Conservation (phyloP, 2,888 invertebrate species). For the Teleiodes luculella region DNA sequence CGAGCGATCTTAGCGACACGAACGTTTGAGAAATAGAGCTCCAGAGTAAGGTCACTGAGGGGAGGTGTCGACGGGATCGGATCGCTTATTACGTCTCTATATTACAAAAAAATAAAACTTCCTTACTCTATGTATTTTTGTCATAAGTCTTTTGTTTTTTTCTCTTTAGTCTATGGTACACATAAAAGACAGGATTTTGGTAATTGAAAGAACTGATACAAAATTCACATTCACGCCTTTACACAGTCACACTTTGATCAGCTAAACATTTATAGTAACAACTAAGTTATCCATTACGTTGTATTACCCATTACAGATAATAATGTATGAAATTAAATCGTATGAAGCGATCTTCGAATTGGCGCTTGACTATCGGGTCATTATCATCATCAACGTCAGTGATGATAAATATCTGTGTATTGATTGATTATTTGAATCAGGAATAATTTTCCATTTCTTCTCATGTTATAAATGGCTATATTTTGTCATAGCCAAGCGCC, state of each 20-base stretch:
- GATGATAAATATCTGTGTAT: neutral
- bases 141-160: no score
- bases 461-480: neutral
- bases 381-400: neutral
- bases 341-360: slow-evolving; percentile 53
- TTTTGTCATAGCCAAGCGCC: slow-evolving; percentile 65
- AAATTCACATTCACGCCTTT: slow-evolving; percentile 71
- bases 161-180: no score
- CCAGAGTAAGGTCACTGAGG: no score
- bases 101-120: no score
- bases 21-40: no score
- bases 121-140: no score
- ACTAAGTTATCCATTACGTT: slow-evolving; percentile 69
- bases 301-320: slow-evolving; percentile 68
- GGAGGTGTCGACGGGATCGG: no score
- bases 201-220: slow-evolving; percentile 59
- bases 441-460: no score
- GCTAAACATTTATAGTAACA: slow-evolving; percentile 78
- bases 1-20: no score
- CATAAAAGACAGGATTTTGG: slow-evolving; percentile 20
- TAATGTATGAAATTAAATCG: slow-evolving; percentile 58
- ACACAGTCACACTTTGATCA: slow-evolving; percentile 69
- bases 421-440: neutral
- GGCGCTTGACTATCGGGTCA: slow-evolving; percentile 70
- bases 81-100: no score